Percentiles rank a stretch among this genome's conserved stretches.
These are phyloP conservation scores for Diploptera punctata DNA, from an alignment of 2,888 invertebrate species.

Conservation along the genomic window DNA sequence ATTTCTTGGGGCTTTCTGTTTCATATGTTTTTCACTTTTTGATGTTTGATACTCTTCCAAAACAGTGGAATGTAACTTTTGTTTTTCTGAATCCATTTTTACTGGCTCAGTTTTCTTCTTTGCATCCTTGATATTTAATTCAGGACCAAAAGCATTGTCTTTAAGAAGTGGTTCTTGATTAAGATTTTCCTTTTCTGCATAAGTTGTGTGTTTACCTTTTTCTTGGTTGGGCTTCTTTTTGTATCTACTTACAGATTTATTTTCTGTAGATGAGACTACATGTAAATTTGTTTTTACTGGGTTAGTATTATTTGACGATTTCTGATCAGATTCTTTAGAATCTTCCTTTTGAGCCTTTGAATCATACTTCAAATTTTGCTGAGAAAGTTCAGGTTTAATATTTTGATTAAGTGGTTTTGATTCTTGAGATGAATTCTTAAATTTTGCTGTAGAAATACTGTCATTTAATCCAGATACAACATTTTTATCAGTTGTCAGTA, in stretches of 20 bases:
- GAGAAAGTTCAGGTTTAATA: too few relatives aligned
- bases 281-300: background rate
- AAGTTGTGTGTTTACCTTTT: background rate
- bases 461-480: too few relatives aligned
- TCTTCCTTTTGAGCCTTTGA: background rate
- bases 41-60: too few relatives aligned
- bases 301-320: background rate
- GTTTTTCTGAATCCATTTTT: too few relatives aligned
- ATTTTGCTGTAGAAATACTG: too few relatives aligned
- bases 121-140: background rate
- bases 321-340: background rate
- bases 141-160: conserved; percentile 4
- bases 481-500: too few relatives aligned
- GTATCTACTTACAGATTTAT: background rate
- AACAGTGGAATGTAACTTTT: too few relatives aligned
- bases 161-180: background rate
- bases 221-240: background rate
- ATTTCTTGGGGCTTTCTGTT: background rate
- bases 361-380: background rate
- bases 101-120: background rate
- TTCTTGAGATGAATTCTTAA: too few relatives aligned
- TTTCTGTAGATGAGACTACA: background rate
- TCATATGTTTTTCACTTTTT: background rate
- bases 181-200: background rate
- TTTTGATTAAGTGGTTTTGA: too few relatives aligned